Base-by-base conservation (phyloP, 1,140 invertebrate genomes). In the Tenebrio molitor region DNA sequence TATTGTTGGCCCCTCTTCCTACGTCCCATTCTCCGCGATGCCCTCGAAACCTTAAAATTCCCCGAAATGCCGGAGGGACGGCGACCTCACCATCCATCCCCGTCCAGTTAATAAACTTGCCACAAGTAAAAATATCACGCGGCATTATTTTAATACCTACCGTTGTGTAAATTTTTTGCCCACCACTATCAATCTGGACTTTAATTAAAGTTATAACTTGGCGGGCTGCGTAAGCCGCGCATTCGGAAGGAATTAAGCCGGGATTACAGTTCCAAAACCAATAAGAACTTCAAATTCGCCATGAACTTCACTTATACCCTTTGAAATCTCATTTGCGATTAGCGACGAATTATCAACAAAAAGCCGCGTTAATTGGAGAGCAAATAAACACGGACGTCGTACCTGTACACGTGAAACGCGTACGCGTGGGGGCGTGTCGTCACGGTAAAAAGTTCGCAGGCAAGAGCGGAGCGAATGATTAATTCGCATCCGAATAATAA, bases 201-300 rank as follows among this genome's bases (percentile, higher is more conserved):
- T 77, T 77, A 77, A 77, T 77, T 75, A 75, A 77, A 75, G 74
- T 77, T 77, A 75, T 68, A 77, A 72, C 50, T 71, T 68, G 63
- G 29, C 58, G 68, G 70, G 67, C 42, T 75, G 46, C 69, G 16
- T 73, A 75, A 74, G 74, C 67, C 62, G 46, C 41, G 62, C 67
- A 72, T 75, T 71, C 53, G 68, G 58, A 75, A 75, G 71, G 76
- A 77, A 75, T 77, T 77, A 77, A 75, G 71, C 29, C 62, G 16
- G 74, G 74, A 77, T 77, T 77, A 77, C 71, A 77, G 76, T 77
- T 77, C 69, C 71, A 75, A 77, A 77, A 73, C 73, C 71, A 75
- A 75, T 75, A 75, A 73, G 76, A 75, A 77, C 64, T 77, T 75
- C 71, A 73, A 75, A 75, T 63, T 69, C 70, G 73, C 73, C 44